A percentile compares a stretch with the other conserved stretches of the same genome.
Evolutionary conservation across 2,888 invertebrate genomes (phyloP).

Genomic region (Coenonympha glycerion): DNA sequence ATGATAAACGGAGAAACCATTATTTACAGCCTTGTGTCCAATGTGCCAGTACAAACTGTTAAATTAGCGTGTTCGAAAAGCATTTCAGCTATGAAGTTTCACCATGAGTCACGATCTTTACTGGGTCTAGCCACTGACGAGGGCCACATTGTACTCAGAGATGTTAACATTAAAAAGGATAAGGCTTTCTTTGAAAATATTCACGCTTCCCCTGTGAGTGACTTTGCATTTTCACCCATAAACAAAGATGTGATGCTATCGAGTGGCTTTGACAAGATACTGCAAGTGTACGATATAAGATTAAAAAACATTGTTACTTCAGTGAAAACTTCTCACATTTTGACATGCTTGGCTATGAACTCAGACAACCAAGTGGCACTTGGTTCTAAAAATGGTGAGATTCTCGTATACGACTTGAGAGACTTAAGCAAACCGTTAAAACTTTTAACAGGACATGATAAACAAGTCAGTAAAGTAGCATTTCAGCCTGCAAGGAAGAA

Average conservation of each 20-base stretch:
- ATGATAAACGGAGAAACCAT: conserved; percentile 70
- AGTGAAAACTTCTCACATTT: conserved; percentile 52
- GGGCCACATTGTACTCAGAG: conserved; percentile 63
- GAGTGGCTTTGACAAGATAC: conserved; percentile 73
- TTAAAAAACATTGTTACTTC: conserved; percentile 64
- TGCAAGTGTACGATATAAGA: conserved; percentile 75
- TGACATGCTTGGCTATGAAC: conserved; percentile 62
- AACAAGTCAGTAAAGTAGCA: conserved; percentile 61
- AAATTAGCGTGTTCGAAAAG: conserved; percentile 60
- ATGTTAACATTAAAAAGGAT: conserved; percentile 65
- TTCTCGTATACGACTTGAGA: conserved; percentile 74
- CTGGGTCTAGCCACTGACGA: conserved; percentile 71
- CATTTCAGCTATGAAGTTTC: conserved; percentile 68
- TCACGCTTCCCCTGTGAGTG: conserved; percentile 76
- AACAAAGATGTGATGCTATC: conserved; percentile 75
- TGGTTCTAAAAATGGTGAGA: conserved; percentile 72
- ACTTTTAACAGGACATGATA: conserved; percentile 68
- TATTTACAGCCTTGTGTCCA: conserved; percentile 68
- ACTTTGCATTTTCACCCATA: conserved; percentile 72
- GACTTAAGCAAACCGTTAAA: conserved; percentile 65
- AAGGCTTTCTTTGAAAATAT: conserved; percentile 66
- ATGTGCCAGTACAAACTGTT: conserved; percentile 62
- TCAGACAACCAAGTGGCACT: conserved; percentile 69
- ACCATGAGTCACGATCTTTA: conserved; percentile 61
- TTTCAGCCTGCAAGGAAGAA: conserved; percentile 64